Evolutionary conservation across 2,797 vertebrate species (phyloP).

Genomic region (Notolepis coatsorum): DNA sequence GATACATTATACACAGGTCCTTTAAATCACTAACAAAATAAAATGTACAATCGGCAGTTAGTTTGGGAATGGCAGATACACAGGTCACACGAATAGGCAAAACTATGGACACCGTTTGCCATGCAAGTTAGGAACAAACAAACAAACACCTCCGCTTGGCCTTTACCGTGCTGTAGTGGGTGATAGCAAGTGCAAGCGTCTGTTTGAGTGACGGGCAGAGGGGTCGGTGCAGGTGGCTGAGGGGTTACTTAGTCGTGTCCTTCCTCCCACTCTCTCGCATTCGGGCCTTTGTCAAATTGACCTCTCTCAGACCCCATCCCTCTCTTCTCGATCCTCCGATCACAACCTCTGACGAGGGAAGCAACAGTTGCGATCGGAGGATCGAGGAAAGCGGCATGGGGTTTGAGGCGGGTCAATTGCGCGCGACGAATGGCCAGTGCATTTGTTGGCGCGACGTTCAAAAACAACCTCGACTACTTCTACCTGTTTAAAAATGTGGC

Average conservation of each 20-base stretch:
- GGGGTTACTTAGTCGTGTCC: constrained; percentile 28
- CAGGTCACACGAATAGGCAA: constrained; percentile 66
- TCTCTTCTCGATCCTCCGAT: too few relatives aligned
- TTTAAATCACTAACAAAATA: constrained; percentile 64
- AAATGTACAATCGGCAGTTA: constrained; percentile 79
- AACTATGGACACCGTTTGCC: constrained; percentile 72
- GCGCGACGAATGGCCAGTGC: constrained; percentile 9
- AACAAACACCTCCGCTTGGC: constrained; percentile 60
- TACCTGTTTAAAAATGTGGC: constrained; percentile 39
- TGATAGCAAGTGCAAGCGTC: constrained; percentile 37
- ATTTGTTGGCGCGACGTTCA: constrained; percentile 20
- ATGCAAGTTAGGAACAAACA: constrained; percentile 77
- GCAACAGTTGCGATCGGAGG: too few relatives aligned
- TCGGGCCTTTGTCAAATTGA: constrained; percentile 1
- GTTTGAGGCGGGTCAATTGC: too few relatives aligned
- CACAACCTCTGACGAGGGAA: too few relatives aligned
- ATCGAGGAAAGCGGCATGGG: too few relatives aligned
- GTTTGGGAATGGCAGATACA: constrained; percentile 74
- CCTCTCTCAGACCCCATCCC: too few relatives aligned
- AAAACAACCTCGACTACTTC: constrained; percentile 18
- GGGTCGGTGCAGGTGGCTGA: constrained; percentile 20
- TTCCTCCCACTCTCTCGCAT: constrained; percentile 13
- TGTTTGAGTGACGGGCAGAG: constrained; percentile 3
- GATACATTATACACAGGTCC: constrained; percentile 62
- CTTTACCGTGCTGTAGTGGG: constrained; percentile 34